Evolutionary conservation across 1,140 invertebrate species (phyloP), one percentile per base, ranked within the genome.

Genomic region (Heliothis subflexa): DNA sequence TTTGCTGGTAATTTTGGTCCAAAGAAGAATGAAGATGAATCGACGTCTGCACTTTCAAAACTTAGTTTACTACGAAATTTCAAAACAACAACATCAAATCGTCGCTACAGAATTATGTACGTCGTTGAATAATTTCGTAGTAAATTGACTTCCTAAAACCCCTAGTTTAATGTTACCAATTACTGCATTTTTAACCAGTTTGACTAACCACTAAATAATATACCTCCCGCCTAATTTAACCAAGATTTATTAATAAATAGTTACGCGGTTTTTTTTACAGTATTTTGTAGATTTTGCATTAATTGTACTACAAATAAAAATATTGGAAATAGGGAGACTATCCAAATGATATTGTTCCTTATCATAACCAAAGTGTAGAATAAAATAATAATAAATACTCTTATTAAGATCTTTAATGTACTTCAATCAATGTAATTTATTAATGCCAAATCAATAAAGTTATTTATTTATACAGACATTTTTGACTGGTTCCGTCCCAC

Each of bases 381-480:
- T 57, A 57, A 79, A 73, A 71, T 59, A 78, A 75, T 75, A 68
- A 64, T 64, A 64, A 49, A 55, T 81, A 78, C 40, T 73, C 59
- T 75, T 75, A 62, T 74, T 84, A 85, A 85, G 78, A 83, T 82
- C 73, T 84, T 84, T 82, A 83, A 82, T 85, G 79, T 82, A 84
- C 78, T 84, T 79, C 73, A 81, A 83, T 81, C 78, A 72, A 84
- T 87, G 75, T 86, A 80, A 84, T 83, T 80, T 85, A 85, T 83
- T 81, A 78, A 85, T 83, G 86, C 82, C 75, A 85, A 85, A 86
- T 73, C 78, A 88, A 87, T 86, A 87, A 83, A 85, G 59, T 86
- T 83, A 86, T 87, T 88, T 85, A 85, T 87, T 85, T 82, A 72
- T 73, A 80, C 33, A 73, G 49, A 64, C 47, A 75, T 52, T 64